Base-by-base conservation (phyloP, 2,797 vertebrate genomes). In the Pseudopleuronectes americanus region DNA sequence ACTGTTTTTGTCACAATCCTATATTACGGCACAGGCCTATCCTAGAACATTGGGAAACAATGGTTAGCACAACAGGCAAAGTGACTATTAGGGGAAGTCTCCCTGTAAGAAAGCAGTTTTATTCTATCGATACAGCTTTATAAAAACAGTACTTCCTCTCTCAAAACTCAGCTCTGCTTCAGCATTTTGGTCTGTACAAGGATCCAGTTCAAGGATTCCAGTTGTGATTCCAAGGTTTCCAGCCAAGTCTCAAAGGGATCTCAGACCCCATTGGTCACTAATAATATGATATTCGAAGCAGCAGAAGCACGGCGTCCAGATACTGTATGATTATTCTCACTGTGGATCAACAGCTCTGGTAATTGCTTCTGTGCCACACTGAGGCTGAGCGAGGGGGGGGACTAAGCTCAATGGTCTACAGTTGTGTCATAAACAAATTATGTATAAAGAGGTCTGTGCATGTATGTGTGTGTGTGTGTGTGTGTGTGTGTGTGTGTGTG, bases 21-120 rank as follows among this genome's bases (percentile, higher is more conserved):
- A 91, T 91, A 84, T 90, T 92, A 94, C 89, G 93, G 91, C 90
- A 90, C 92, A 91, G 90, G 86, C 87, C 94, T 95, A 95, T 76
- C 92, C 93, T 93, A 95, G 87, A 80, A 95, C 89, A 92, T 85
- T 38, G 85, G 90, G 89, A 87, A 94, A 92, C 86, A 88, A 86
- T 86, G 76, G 84, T 93, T 90, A 94, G 92, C 90, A 94, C 93
- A 85, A 94, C 90, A 94, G 92, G 91, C 92, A 90, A 90, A 91
- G 90, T 88, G 86, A 93, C 88, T 84, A 89, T 81, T 79, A 49
- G 75, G 78, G 79, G 80, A 77, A 31, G 73, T 81, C 51, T 93
- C 89, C 83, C 77, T 82, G 87, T 92, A 93, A 86, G 86, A 93
- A 93, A 93, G 89, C 84, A 76, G 81, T 83, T 89, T 86, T 62